A percentile compares a stretch with the other conserved stretches of the same genome.
These are phyloP conservation scores for Alfaro cultratus DNA, from an alignment of 2,797 vertebrate species.

Conservation along the genomic window DNA sequence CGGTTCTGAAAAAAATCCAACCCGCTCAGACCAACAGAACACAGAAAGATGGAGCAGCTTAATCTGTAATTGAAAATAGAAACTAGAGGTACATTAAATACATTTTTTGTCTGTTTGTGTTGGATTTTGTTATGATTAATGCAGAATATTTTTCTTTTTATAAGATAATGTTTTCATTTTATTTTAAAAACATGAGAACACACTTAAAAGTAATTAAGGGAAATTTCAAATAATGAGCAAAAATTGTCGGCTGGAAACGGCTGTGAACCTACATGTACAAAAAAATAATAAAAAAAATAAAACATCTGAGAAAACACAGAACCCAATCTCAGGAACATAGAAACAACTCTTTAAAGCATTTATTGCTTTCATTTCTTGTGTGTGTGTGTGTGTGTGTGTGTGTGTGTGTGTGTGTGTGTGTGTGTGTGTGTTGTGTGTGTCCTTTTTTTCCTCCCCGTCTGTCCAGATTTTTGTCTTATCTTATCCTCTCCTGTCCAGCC, in stretches of 20 bases:
- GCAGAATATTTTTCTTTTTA: background rate
- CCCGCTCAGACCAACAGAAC: slow-evolving; percentile 15
- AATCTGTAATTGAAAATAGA: slow-evolving; percentile 34
- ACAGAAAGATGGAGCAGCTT: slow-evolving; percentile 20
- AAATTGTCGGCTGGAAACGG: slow-evolving; percentile 6
- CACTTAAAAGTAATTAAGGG: slow-evolving; percentile 14
- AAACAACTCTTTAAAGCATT: background rate
- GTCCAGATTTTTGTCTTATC: slow-evolving; percentile 1
- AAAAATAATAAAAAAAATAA: background rate
- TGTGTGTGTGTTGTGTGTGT: background rate
- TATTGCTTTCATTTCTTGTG: background rate
- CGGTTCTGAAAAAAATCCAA: slow-evolving; percentile 41
- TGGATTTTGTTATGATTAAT: slow-evolving; percentile 2
- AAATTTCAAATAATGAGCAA: slow-evolving; percentile 17
- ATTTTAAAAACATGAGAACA: background rate
- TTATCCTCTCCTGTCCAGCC: slow-evolving; percentile 15
- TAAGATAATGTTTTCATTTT: background rate
- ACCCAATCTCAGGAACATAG: slow-evolving; percentile 4
- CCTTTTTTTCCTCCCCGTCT: background rate
- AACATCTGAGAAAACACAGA: slow-evolving; percentile 16
- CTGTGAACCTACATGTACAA: slow-evolving; percentile 22
- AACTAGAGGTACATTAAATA: slow-evolving; percentile 37
- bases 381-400: background rate
- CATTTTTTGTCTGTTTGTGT: slow-evolving; percentile 28
- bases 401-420: no score